Conservation (phyloP, 2,888 invertebrate species). For the Xanthia icteritia region DNA sequence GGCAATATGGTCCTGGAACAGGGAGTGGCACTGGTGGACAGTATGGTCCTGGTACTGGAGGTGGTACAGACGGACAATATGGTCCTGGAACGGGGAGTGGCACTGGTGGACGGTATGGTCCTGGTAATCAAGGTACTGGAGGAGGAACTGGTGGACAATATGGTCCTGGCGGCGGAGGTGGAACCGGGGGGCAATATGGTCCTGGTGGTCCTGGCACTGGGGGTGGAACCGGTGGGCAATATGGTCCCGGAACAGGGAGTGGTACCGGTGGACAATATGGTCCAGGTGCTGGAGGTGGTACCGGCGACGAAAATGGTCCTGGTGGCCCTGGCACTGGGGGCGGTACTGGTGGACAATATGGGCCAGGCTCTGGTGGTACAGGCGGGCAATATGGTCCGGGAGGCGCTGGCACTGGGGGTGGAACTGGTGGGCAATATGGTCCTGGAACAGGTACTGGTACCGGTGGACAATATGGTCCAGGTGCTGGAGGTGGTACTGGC, state of each 20-base stretch:
- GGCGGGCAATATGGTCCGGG: constrained; percentile 42
- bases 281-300: background rate
- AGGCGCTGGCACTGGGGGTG: constrained; percentile 15
- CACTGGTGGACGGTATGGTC: constrained; percentile 43
- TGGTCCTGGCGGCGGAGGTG: constrained; percentile 20
- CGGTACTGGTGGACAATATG: background rate
- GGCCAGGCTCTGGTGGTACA: background rate
- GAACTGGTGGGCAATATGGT: constrained; percentile 13
- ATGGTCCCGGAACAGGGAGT: background rate
- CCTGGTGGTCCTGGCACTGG: constrained; percentile 12
- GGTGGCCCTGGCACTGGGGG: constrained; percentile 15
- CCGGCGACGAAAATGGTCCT: constrained; percentile 44
- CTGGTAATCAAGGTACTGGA: constrained; percentile 23
- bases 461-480: background rate
- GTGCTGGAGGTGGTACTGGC: fast-evolving
- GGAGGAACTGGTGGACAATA: constrained; percentile 18
- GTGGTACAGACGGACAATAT: constrained; percentile 28
- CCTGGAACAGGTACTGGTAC: background rate
- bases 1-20: constrained; percentile 25
- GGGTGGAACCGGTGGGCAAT: background rate
- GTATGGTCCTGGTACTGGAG: constrained; percentile 31
- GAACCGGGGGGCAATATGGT: constrained; percentile 23
- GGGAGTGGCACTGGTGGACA: constrained; percentile 32
- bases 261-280: constrained; percentile 29
- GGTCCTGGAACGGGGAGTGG: constrained; percentile 24